Evolutionary conservation across 2,888 invertebrate species (phyloP).

Genomic region (Pseudococcus jackbeardsleyi): DNA sequence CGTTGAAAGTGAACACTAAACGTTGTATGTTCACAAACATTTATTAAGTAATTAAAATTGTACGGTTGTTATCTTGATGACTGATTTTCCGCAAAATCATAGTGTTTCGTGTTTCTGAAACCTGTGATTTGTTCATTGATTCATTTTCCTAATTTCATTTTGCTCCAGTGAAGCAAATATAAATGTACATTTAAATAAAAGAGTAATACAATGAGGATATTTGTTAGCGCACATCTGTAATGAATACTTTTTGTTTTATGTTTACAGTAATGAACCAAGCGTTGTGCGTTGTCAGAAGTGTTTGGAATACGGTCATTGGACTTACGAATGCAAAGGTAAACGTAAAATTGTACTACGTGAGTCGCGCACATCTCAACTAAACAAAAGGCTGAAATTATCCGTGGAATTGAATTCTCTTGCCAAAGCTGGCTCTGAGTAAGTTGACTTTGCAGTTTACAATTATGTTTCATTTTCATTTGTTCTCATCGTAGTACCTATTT

Average conservation of each 20-base stretch:
- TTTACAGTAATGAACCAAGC: slow-evolving; percentile 75
- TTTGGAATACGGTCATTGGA: slow-evolving; percentile 93
- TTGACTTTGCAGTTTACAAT: slow-evolving; percentile 5
- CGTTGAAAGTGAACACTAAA: too few relatives aligned
- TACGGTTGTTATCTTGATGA: too few relatives aligned
- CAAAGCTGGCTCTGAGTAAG: slow-evolving; percentile 34
- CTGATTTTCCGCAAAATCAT: too few relatives aligned
- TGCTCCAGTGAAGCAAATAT: too few relatives aligned
- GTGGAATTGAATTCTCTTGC: slow-evolving; percentile 68
- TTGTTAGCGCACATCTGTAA: too few relatives aligned
- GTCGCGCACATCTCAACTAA: slow-evolving; percentile 85
- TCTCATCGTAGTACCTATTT: neutral
- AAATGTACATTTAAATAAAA: too few relatives aligned
- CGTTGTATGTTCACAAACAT: too few relatives aligned
- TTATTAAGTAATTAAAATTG: too few relatives aligned
- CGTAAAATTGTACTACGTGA: slow-evolving; percentile 87
- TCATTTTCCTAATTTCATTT: too few relatives aligned
- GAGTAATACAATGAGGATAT: too few relatives aligned
- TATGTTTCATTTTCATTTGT: neutral
- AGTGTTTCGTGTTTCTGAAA: too few relatives aligned
- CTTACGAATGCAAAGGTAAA: slow-evolving; percentile 92
- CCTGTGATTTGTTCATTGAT: too few relatives aligned
- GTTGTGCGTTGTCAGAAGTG: slow-evolving; percentile 93
- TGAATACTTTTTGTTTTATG: neutral
- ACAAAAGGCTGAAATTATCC: slow-evolving; percentile 76